Percentiles rank a stretch among this genome's conserved stretches.
phyloP scores from a whole-genome alignment of 1,140 invertebrate species.

The Dufourea novaeangliae region DNA sequence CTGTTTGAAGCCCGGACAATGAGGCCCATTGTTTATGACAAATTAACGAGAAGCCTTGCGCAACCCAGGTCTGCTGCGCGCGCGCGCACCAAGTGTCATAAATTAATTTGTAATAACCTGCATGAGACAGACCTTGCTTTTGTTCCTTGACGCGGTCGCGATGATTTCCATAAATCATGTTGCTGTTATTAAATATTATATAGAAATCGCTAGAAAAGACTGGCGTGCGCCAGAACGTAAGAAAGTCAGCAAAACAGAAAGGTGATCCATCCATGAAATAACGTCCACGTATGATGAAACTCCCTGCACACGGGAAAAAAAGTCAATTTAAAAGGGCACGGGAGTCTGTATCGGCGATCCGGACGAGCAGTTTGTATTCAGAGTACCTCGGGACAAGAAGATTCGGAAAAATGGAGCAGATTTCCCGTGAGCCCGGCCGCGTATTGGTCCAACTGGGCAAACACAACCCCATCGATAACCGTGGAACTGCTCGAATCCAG shows the following conservation, averaged over 20 bases:
- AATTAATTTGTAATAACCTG: conserved; percentile 45
- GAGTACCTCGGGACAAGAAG: conserved; percentile 3
- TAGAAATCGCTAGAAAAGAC: no score
- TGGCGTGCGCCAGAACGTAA: no score
- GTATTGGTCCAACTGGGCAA: conserved; percentile 78
- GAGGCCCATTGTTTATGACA: conserved; percentile 48
- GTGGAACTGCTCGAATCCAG: conserved; percentile 60
- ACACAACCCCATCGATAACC: conserved; percentile 73
- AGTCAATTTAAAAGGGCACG: no score
- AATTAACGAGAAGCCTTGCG: conserved; percentile 47
- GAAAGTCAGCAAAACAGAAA: no score
- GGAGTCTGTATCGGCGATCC: not conserved
- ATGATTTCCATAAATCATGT: not conserved
- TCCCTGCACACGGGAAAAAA: no score
- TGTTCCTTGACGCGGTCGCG: not conserved
- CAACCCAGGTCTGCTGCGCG: not conserved
- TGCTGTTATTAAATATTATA: not conserved
- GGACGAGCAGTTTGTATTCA: conserved; percentile 6
- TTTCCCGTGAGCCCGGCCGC: conserved; percentile 36
- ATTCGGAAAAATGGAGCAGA: conserved; percentile 50
- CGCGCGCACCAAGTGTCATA: conserved; percentile 18
- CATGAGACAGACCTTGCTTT: conserved; percentile 19
- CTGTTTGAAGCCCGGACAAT: conserved; percentile 12
- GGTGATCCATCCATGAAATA: no score
- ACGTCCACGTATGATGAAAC: no score